phyloP scores from a whole-genome alignment of 30 jellyfish, hydroid and myxozoan genomes.

The Catostylus mosaicus region DNA sequence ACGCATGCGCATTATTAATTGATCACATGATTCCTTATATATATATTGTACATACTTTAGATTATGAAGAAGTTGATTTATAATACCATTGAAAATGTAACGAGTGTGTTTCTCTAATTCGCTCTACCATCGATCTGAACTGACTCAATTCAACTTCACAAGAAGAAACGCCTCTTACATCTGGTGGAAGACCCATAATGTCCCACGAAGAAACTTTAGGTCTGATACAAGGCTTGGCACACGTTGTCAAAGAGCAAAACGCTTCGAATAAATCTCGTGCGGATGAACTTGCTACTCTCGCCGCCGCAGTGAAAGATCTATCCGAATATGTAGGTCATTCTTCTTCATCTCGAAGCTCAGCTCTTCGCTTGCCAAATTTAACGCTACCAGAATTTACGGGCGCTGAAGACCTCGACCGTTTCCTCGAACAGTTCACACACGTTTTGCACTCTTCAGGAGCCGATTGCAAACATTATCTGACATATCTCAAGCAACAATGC shows the following conservation, averaged over 20 bases:
- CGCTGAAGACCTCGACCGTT: constrained; percentile 13
- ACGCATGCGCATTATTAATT: no score
- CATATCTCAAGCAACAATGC: constrained; percentile 46
- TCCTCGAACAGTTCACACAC: constrained; percentile 33
- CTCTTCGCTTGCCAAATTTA: constrained; percentile 11
- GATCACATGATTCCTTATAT: no score
- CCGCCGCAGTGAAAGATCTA: not conserved
- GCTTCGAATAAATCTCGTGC: constrained; percentile 5
- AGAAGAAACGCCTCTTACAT: not conserved
- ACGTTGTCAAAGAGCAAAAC: not conserved
- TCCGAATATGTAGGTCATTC: not conserved
- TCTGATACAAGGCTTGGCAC: constrained; percentile 9
- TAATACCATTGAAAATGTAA: no score
- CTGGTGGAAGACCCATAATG: constrained; percentile 10
- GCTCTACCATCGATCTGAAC: no score
- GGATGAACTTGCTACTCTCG: not conserved
- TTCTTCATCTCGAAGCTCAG: not conserved
- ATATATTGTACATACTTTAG: no score
- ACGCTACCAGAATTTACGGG: constrained; percentile 36
- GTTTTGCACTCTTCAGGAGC: constrained; percentile 32
- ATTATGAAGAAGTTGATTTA: no score
- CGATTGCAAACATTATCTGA: not conserved
- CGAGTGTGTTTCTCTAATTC: no score
- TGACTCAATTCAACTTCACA: no score
- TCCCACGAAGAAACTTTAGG: constrained; percentile 11